Evolutionary conservation across 2,888 invertebrate species (phyloP), one percentile per base, ranked within the genome.

Genomic region (Oeneis ivallda): DNA sequence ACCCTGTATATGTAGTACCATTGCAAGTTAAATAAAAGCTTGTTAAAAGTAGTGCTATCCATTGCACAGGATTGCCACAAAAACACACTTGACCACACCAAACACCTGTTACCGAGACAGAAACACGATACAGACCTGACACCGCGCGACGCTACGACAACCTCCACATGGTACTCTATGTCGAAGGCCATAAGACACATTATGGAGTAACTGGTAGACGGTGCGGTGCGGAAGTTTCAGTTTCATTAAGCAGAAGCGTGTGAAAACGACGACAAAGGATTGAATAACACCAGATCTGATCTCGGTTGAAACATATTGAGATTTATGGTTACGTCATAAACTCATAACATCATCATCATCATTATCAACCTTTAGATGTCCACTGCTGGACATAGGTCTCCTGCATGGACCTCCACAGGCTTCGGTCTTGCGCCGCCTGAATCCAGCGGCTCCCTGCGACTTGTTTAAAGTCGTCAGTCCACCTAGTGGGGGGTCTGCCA

Each of bases 161-260:
- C 6, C 4, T 10, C 19, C 10, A 43, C 8, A 47, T 32, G 32
- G 10, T 7, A 47, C 45, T 17, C 17, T 47, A 58, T 58, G 34
- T 4, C 10, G 0, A 58, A 17, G 7, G 7, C 0, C 0, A 34
- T 58, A 58, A 58, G 15, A 58, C 45, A 34, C 32, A 34, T 58
- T 58, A 32, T 47, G 11, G 6, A 11, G 15, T 34, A 10, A 43
- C 15, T 10, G 0, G 8, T 17, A 13, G 26, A 15, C n/a, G n/a
- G n/a, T n/a, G n/a, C n/a, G n/a, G n/a, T n/a, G n/a, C n/a, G 47
- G 58, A 58, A 34, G 47, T 58, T 47, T 58, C 47, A 11, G 15
- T 58, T 58, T 58, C 58, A 34, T 47, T 47, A 32, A n/a, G 45
- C 47, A 34, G 58, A 58, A 47, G 58, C 58, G 58, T 58, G 58